Conservation (phyloP, 2,797 vertebrate species). For the Xyrichtys novacula region DNA sequence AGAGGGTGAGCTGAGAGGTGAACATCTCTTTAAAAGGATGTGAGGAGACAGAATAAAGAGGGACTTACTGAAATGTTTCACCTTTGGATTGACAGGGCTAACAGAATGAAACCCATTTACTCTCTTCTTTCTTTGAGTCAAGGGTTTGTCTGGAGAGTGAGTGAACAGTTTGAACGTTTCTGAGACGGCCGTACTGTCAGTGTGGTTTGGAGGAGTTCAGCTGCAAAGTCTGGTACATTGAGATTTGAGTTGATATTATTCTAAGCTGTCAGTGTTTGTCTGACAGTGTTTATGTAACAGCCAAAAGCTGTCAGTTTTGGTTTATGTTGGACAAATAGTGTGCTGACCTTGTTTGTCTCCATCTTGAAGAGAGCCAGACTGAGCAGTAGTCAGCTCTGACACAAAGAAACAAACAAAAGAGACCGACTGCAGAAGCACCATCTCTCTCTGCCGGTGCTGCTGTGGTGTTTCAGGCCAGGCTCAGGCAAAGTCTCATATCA, state of each 20-base stretch:
- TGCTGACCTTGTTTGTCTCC: slow-evolving; percentile 28
- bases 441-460: slow-evolving; percentile 1
- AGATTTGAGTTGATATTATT: slow-evolving; percentile 19
- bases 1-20: slow-evolving; percentile 25
- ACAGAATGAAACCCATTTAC: slow-evolving; percentile 31
- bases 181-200: slow-evolving; percentile 6
- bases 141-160: neutral
- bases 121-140: slow-evolving; percentile 11
- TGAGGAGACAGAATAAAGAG: slow-evolving; percentile 15
- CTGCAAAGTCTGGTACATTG: slow-evolving; percentile 15
- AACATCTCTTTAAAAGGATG: slow-evolving; percentile 12
- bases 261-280: slow-evolving; percentile 21
- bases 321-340: slow-evolving; percentile 38
- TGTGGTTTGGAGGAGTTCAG: neutral
- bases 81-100: slow-evolving; percentile 16
- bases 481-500: too few species aligned
- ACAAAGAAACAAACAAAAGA: slow-evolving; percentile 9
- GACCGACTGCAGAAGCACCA: neutral
- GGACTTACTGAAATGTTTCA: slow-evolving; percentile 15
- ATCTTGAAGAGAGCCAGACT: slow-evolving; percentile 12
- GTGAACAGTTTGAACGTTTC: slow-evolving; percentile 3
- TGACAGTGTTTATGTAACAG: slow-evolving; percentile 26
- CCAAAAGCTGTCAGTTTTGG: slow-evolving; percentile 27
- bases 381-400: slow-evolving; percentile 20
- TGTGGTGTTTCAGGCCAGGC: neutral